These are phyloP conservation scores for Vulpes lagopus DNA, from an alignment of 2,113 vertebrate genomes.

Conservation along the genomic window DNA sequence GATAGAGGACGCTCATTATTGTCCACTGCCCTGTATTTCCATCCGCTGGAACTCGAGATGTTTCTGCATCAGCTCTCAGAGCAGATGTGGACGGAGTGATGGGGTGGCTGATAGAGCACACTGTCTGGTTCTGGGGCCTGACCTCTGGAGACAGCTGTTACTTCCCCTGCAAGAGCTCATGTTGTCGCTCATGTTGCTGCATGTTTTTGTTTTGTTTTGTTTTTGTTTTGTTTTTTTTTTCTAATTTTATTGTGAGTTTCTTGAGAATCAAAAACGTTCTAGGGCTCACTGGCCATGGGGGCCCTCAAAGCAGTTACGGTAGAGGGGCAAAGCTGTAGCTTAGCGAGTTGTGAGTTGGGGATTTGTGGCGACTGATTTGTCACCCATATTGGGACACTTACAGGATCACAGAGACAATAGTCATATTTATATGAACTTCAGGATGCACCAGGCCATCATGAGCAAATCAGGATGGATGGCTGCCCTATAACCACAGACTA, in stretches of 20 bases:
- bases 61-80: not conserved
- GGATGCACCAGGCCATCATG: no score
- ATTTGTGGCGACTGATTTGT: not conserved
- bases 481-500: not conserved
- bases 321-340: not conserved
- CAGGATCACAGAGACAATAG: not conserved
- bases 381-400: no score
- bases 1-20: not conserved
- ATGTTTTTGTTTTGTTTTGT: not conserved
- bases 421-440: not conserved
- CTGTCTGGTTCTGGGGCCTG: fast-evolving
- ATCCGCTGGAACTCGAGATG: no score
- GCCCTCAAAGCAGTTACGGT: not conserved
- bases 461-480: not conserved
- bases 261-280: not conserved
- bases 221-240: not conserved
- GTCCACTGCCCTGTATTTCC: not conserved
- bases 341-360: not conserved
- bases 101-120: not conserved
- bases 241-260: not conserved
- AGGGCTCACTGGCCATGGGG: fast-evolving
- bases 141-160: fast-evolving
- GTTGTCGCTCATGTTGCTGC: fast-evolving
- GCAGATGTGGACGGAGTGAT: not conserved
- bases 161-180: not conserved